A percentile compares a stretch with the other conserved stretches of the same genome.
Conservation (phyloP, 2,797 vertebrate genomes). For the Chromis chromis region DNA sequence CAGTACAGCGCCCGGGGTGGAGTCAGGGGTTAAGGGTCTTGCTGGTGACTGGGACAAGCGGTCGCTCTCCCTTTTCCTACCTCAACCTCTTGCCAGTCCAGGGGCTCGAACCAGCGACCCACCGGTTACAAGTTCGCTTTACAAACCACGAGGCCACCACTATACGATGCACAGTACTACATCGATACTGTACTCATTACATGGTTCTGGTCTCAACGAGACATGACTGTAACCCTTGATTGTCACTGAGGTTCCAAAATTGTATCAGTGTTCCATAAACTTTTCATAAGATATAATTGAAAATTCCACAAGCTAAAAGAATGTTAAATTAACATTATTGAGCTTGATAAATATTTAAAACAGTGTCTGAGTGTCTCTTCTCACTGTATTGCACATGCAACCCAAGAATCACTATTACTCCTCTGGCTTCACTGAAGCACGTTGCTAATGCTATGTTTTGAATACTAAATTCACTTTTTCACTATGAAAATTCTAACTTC, state of each 20-base stretch:
- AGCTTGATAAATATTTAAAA: neutral
- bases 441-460: conserved; percentile 19
- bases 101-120: no score
- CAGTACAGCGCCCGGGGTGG: no score
- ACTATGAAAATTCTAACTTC: conserved; percentile 26
- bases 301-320: neutral
- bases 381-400: neutral
- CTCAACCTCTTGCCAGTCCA: no score
- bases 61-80: no score
- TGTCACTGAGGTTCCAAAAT: neutral
- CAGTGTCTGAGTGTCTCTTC: neutral
- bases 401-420: neutral
- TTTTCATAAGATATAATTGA: neutral
- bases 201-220: neutral
- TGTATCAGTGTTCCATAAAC: neutral
- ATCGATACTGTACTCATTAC: neutral
- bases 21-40: no score
- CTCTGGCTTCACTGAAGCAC: neutral
- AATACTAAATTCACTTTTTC: conserved; percentile 46
- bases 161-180: neutral
- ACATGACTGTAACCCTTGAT: neutral
- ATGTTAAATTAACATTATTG: neutral
- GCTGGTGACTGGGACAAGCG: no score
- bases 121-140: no score
- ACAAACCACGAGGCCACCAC: no score